phyloP scores from a whole-genome alignment of 2,113 vertebrate species.

The Bungarus multicinctus region DNA sequence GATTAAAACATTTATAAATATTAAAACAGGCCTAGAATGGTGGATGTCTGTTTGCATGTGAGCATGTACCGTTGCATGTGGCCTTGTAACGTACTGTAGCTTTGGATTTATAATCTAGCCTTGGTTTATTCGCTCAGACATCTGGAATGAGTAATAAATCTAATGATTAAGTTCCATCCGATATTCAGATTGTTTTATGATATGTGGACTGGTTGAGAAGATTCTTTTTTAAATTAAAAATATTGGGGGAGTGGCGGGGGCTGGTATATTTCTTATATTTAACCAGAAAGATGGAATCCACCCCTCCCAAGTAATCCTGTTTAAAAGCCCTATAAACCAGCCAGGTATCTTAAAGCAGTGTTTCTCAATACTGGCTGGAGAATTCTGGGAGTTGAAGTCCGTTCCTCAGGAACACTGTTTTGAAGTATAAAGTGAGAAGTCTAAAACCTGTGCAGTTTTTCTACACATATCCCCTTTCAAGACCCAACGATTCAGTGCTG shows the following conservation, averaged over 20 bases:
- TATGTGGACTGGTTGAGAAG: not conserved
- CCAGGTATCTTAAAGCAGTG: not conserved
- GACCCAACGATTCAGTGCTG: not conserved
- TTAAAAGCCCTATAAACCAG: constrained; percentile 24
- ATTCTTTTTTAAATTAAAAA: not conserved
- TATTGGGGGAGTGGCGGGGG: not conserved
- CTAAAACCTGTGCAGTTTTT: not conserved
- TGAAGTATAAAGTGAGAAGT: not conserved
- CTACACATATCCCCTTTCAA: not conserved
- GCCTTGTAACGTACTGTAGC: no score
- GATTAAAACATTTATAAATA: constrained; percentile 46
- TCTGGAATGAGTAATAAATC: not conserved
- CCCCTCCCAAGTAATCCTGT: not conserved
- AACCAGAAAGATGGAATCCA: not conserved
- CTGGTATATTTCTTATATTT: not conserved
- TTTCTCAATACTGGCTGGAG: not conserved
- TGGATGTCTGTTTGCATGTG: not conserved
- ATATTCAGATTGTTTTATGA: not conserved
- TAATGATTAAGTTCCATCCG: not conserved
- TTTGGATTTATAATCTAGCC: not conserved
- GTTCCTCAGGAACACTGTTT: not conserved
- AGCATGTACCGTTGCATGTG: not conserved
- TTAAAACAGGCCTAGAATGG: constrained; percentile 9
- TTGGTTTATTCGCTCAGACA: not conserved
- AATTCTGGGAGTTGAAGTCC: not conserved